Percentiles rank a stretch among this genome's conserved stretches.
These are phyloP conservation scores for Spilarctia lutea DNA, from an alignment of 2,888 invertebrate genomes.

Conservation along the genomic window DNA sequence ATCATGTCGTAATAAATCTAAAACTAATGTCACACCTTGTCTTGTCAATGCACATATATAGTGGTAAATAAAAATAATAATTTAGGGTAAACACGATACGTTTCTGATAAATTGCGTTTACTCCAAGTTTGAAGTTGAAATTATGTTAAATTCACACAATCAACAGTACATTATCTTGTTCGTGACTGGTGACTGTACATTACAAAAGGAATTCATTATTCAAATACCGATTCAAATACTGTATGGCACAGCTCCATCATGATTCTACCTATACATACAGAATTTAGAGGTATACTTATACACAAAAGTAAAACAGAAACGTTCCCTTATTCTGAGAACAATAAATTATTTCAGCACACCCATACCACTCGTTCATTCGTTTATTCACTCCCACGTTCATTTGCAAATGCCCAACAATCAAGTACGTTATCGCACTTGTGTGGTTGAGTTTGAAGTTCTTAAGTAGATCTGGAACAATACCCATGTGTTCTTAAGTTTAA, in stretches of 20 bases:
- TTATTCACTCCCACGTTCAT: slow-evolving; percentile 31
- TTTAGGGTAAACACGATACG: neutral
- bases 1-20: neutral
- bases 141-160: slow-evolving; percentile 17
- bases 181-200: slow-evolving; percentile 9
- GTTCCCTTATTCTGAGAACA: slow-evolving; percentile 28
- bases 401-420: slow-evolving; percentile 48
- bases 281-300: neutral
- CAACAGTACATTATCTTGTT: slow-evolving; percentile 15
- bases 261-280: slow-evolving; percentile 6
- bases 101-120: neutral
- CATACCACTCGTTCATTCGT: slow-evolving; percentile 19
- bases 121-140: neutral
- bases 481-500: slow-evolving; percentile 50
- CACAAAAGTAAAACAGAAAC: slow-evolving; percentile 19
- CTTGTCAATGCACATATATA: neutral
- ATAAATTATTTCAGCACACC: slow-evolving; percentile 38
- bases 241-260: slow-evolving; percentile 8
- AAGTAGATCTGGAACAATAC: slow-evolving; percentile 58
- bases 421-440: slow-evolving; percentile 32
- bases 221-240: slow-evolving; percentile 19
- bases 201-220: slow-evolving; percentile 20
- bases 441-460: slow-evolving; percentile 51
- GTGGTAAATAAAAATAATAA: neutral
- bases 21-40: neutral